phyloP scores from a whole-genome alignment of 2,888 invertebrate genomes.

The Polylopha cassiicola region DNA sequence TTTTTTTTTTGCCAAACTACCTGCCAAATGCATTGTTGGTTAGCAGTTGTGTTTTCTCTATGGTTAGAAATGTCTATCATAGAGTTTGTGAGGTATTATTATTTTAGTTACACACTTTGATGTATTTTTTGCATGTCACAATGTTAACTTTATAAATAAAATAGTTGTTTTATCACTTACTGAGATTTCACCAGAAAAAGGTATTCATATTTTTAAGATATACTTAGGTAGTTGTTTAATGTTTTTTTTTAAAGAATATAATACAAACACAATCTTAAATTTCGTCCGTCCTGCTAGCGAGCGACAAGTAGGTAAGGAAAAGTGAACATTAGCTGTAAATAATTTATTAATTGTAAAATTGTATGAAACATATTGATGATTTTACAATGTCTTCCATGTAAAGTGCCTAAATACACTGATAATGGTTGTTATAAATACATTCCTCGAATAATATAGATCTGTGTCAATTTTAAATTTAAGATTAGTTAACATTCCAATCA shows the following conservation, averaged over 20 bases:
- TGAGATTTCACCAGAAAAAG: conserved; percentile 16
- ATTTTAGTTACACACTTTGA: too few species aligned
- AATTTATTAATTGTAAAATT: too few species aligned
- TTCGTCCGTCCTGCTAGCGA: conserved; percentile 60
- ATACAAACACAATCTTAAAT: conserved; percentile 21
- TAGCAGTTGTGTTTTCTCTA: too few species aligned
- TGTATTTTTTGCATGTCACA: too few species aligned
- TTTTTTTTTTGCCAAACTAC: conserved; percentile 15
- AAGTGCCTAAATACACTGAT: background rate
- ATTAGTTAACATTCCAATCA: conserved; percentile 17
- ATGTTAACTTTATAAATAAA: too few species aligned
- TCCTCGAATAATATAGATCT: conserved; percentile 8
- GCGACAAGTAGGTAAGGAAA: conserved; percentile 41
- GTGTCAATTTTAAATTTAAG: background rate
- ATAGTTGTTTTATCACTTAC: conserved; percentile 3
- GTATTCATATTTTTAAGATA: conserved; percentile 14
- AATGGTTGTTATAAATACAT: conserved; percentile 6
- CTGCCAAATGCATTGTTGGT: too few species aligned
- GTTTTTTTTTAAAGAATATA: background rate
- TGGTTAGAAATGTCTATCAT: too few species aligned
- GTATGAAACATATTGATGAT: too few species aligned
- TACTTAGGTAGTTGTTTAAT: background rate
- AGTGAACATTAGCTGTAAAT: conserved; percentile 27
- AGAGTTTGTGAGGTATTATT: too few species aligned
- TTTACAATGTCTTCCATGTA: background rate